Evolutionary conservation across 2,113 vertebrate species (phyloP).

Genomic region (Paraplagusia blochii): DNA sequence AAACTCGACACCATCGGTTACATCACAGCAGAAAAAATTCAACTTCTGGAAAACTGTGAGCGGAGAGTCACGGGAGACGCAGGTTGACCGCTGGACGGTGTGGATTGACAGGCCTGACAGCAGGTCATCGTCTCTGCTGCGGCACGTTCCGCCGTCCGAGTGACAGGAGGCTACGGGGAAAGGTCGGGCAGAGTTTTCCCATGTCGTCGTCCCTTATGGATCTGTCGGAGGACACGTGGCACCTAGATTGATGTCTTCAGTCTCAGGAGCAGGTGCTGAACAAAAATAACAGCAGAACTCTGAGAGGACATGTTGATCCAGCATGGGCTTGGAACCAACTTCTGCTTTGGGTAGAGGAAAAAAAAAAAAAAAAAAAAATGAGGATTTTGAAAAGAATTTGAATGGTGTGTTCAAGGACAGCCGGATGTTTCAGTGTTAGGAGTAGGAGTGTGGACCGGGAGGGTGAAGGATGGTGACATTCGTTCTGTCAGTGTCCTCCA

Average conservation of each 20-base stretch:
- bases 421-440: constrained; percentile 19
- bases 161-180: constrained; percentile 33
- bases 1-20: no score
- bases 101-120: constrained; percentile 42
- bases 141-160: constrained; percentile 20
- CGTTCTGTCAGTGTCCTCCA: constrained; percentile 11
- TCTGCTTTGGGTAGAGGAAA: no score
- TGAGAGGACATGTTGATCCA: no score
- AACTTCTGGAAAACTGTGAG: no score
- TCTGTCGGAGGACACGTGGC: constrained; percentile 5
- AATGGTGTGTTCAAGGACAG: constrained; percentile 43
- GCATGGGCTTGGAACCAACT: no score
- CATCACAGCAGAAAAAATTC: no score
- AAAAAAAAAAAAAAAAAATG: neutral
- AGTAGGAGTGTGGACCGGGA: constrained; percentile 28
- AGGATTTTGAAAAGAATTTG: constrained; percentile 29
- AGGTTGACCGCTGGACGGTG: constrained; percentile 1
- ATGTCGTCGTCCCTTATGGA: constrained; percentile 13
- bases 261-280: constrained; percentile 12
- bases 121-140: constrained; percentile 32
- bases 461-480: constrained; percentile 28
- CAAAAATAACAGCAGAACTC: constrained; percentile 5
- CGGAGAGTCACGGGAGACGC: no score
- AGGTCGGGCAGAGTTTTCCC: constrained; percentile 25
- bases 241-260: constrained; percentile 29